Base-by-base conservation (phyloP, 1,140 invertebrate genomes). In the Drosophila setifemur region DNA sequence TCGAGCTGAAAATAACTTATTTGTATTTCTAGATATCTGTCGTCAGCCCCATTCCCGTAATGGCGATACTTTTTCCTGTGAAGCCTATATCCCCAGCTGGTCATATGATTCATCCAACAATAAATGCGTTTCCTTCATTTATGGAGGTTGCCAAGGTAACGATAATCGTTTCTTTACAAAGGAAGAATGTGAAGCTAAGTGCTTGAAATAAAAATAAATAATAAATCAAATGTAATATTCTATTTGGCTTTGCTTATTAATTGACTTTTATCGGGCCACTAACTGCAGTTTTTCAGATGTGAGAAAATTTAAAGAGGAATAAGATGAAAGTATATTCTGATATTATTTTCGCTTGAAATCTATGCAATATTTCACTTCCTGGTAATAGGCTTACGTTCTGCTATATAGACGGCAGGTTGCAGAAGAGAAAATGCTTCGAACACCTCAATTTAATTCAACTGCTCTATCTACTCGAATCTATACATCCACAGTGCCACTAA, bases 91-190 rank as follows among this genome's bases (percentile, higher is more conserved):
- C 0, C 53, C 39, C 9, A 33, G 89, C 91, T 58, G 90, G 88
- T 60, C 40, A 89, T 97, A 95, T 79, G 94, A 97, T 1, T 11
- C 9, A n/a, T n/a, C 2, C 1, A 90, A 93, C 9, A 94, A 95
- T 71, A 92, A 94, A 12, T 97, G 96, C 72, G 91, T 92, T 0
- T 94, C 94, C 69, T 96, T 96, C 72, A 91, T 94, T 9, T 96
- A 95, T 78, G 93, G 95, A 2, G 95, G 96, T 1, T 97, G 96
- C 88, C 93, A 96, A 44, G 97, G 97, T 21, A 98, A 98, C 89
- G 93, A 93, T 43, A 97, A 98, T 90, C 94, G 94, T 66, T 99
- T 98, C 90, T 0, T 0, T 0, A 39, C 18, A 5, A 16, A 67
- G 6, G 3, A 47, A 6, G 1, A 25, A 0, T 75, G 73, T 19